A percentile compares a stretch with the other conserved stretches of the same genome.
Conservation (phyloP, 2,888 invertebrate species). For the Brachynemurus nebulosus region DNA sequence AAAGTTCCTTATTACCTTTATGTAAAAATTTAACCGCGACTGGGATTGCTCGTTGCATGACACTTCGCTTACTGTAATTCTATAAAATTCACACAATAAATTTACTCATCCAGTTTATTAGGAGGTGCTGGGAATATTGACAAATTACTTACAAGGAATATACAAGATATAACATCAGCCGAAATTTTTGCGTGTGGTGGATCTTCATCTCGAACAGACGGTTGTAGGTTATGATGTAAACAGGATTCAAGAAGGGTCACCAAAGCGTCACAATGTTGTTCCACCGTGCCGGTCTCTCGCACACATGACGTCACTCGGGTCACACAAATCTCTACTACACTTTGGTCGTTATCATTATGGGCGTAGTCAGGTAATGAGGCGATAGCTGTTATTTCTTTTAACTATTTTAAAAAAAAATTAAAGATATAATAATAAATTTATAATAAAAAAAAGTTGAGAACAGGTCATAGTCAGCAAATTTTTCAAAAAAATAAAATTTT, state of each 20-base stretch:
- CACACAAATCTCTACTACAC: conserved; percentile 88
- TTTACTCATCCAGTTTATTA: not conserved
- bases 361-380: conserved; percentile 71
- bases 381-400: conserved; percentile 64
- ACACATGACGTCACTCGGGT: conserved; percentile 83
- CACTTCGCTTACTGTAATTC: conserved; percentile 55
- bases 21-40: conserved; percentile 84
- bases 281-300: conserved; percentile 75
- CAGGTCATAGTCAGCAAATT: too few relatives aligned
- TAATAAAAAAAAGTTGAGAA: too few relatives aligned
- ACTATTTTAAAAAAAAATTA: conserved; percentile 31
- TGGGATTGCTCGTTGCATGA: conserved; percentile 76
- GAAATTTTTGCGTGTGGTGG: conserved; percentile 95
- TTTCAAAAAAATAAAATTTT: too few relatives aligned
- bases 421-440: not conserved
- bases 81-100: conserved; percentile 22
- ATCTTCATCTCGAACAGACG: conserved; percentile 64
- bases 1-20: conserved; percentile 79
- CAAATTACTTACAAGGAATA: conserved; percentile 57
- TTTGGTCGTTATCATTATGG: conserved; percentile 82
- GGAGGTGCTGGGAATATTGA: too few relatives aligned
- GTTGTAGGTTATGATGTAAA: conserved; percentile 76
- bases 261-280: conserved; percentile 70
- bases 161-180: conserved; percentile 85
- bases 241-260: conserved; percentile 79